phyloP scores from a whole-genome alignment of 2,888 invertebrate genomes.

The Ditylenchus weischeri region DNA sequence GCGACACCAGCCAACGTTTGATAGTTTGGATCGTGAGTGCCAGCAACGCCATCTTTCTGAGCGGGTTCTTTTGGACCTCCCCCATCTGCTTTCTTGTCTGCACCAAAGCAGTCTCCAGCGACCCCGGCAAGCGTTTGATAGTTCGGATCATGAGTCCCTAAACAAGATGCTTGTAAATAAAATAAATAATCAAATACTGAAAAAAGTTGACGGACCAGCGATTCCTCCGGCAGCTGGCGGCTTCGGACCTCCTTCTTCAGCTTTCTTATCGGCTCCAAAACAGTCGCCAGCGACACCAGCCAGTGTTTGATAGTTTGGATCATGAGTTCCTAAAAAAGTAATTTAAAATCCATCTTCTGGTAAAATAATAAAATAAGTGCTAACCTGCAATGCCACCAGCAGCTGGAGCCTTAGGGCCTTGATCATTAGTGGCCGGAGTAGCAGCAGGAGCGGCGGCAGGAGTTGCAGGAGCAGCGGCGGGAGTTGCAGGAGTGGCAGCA shows the following conservation, averaged over 20 bases:
- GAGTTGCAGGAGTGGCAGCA: neutral
- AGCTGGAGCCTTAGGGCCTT: constrained; percentile 17
- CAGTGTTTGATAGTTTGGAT: constrained; percentile 29
- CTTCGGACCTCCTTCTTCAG: constrained; percentile 14
- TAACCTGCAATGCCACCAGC: constrained; percentile 17
- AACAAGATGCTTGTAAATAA: no score
- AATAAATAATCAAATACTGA: no score
- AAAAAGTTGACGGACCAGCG: neutral
- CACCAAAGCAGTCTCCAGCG: constrained; percentile 18
- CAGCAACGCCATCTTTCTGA: constrained; percentile 3
- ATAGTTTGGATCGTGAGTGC: constrained; percentile 27
- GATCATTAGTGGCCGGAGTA: constrained; percentile 10
- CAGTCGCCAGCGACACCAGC: constrained; percentile 17
- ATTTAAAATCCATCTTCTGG: neutral
- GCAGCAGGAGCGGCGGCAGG: neutral
- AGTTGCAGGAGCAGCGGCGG: constrained; percentile 11
- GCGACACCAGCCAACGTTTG: constrained; percentile 25
- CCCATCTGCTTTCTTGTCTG: constrained; percentile 22
- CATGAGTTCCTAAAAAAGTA: constrained; percentile 12
- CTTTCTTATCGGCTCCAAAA: constrained; percentile 25
- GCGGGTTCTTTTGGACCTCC: constrained; percentile 15
- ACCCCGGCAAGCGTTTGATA: constrained; percentile 26
- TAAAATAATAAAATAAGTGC: neutral
- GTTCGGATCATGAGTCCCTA: constrained; percentile 24
- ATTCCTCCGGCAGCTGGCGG: constrained; percentile 19